Base-by-base conservation (phyloP, 2,113 vertebrate species). In the Nematolebias whitei region DNA sequence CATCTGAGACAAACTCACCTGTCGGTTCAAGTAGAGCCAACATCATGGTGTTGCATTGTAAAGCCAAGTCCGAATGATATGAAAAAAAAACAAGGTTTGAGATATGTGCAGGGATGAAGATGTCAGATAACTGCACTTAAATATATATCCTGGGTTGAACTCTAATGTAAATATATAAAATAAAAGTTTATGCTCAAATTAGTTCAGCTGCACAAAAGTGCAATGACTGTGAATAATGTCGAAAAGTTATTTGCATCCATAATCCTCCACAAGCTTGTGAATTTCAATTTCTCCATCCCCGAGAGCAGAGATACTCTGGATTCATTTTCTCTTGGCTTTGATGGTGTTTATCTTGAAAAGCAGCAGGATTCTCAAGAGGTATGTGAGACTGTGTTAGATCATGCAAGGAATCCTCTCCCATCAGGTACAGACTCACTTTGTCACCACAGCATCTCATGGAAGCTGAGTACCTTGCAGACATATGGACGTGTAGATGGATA, bases 1-100 rank as follows among this genome's bases (percentile, higher is more conserved):
- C 71, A 41, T 24, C 16, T 74, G 53, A 78, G 56, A 69, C 65
- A 47, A 8, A 59, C 35, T 26, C 63, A 41, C 22, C 66, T 59
- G 71, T 10, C 73, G 71, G 66, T 56, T 49, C 16, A 4, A 4
- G n/a, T 41, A 8, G 19, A 44, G 56, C 50, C 49, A 52, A 53
- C 44, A 54, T 0, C 44, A 23, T 32, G 12, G 2, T 22, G 44
- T 23, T 63, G 38, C 39, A 15, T 0, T 59, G 38, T 4, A 51
- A 29, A 53, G 1, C 3, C 10, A 47, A 47, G n/a, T 3, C 44
- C 20, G 44, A 47, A 4, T 35, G 32, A 35, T 6, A 35, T 35
- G 32, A 35, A 35, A 8, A 35, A 35, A 8, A 35, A 35, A 35
- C 9, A 35, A 35, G 32, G 10, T 10, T 35, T 35, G 32, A 35